A percentile compares a stretch with the other conserved stretches of the same genome.
Evolutionary conservation across 2,797 vertebrate species (phyloP).

Genomic region (Eulemur rubriventer): DNA sequence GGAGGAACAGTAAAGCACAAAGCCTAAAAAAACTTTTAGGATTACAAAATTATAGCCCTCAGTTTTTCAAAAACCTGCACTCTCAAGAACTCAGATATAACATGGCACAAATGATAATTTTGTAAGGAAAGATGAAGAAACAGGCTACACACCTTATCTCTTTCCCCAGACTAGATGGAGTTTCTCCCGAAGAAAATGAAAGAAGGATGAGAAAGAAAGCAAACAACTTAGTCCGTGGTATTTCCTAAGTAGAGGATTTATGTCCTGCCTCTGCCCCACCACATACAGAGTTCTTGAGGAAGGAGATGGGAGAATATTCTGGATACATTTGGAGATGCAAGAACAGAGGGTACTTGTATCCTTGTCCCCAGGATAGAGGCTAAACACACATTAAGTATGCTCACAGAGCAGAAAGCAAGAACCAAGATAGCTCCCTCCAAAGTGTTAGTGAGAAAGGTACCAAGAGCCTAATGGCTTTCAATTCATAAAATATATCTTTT

Average conservation of each 20-base stretch:
- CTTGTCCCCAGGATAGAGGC: background rate
- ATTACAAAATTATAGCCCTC: background rate
- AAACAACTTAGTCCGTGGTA: background rate
- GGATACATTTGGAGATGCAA: background rate
- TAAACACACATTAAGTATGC: background rate
- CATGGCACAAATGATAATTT: background rate
- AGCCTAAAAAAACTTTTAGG: background rate
- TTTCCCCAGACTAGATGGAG: background rate
- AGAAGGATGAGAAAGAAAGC: background rate
- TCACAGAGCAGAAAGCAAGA: background rate
- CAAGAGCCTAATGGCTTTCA: background rate
- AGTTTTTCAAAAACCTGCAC: background rate
- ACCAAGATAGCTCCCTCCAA: background rate
- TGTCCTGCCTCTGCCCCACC: background rate
- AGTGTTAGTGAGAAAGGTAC: background rate
- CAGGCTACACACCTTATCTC: background rate
- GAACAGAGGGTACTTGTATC: background rate
- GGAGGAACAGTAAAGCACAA: background rate
- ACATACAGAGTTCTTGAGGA: background rate
- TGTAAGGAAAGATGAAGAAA: conserved; percentile 24
- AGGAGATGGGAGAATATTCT: background rate
- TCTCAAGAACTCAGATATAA: background rate
- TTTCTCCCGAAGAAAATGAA: background rate
- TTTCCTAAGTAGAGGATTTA: background rate
- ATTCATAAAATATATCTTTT: background rate